phyloP scores from a whole-genome alignment of 2,113 vertebrate genomes.

The Myxocyprinus asiaticus region DNA sequence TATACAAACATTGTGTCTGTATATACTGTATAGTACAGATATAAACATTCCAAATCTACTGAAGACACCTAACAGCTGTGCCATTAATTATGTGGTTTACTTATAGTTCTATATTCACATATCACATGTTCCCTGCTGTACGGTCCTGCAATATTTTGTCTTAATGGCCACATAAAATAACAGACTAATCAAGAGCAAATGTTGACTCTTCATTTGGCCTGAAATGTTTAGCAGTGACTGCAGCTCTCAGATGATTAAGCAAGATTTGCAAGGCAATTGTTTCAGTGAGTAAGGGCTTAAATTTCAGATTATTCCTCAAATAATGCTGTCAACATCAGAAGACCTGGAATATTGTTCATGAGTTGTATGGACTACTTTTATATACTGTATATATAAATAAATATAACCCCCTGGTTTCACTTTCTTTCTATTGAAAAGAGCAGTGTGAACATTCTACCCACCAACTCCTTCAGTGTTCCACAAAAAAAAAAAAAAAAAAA shows the following conservation, averaged over 20 bases:
- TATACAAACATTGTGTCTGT: slow-evolving; percentile 35
- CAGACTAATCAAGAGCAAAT: not conserved
- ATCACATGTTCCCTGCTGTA: slow-evolving; percentile 1
- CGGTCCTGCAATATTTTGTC: slow-evolving; percentile 4
- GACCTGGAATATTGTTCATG: no score
- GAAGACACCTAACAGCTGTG: slow-evolving; percentile 36
- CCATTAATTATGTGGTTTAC: not conserved
- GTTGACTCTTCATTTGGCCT: not conserved
- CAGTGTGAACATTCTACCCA: no score
- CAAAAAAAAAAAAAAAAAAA: no score
- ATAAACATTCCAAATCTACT: slow-evolving; percentile 30
- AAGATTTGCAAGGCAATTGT: not conserved
- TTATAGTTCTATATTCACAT: slow-evolving; percentile 17
- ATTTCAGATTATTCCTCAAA: no score
- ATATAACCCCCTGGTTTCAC: no score
- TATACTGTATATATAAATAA: no score
- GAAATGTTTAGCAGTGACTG: not conserved
- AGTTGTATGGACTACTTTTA: no score
- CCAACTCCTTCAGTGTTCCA: no score
- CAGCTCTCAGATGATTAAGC: not conserved
- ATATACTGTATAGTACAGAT: slow-evolving; percentile 10
- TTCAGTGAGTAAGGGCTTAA: no score
- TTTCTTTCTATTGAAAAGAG: no score
- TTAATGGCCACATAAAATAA: slow-evolving; percentile 26
- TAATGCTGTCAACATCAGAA: no score